Evolutionary conservation across 2,888 invertebrate genomes (phyloP).

Genomic region (Hermaeophaga mercurialis): DNA sequence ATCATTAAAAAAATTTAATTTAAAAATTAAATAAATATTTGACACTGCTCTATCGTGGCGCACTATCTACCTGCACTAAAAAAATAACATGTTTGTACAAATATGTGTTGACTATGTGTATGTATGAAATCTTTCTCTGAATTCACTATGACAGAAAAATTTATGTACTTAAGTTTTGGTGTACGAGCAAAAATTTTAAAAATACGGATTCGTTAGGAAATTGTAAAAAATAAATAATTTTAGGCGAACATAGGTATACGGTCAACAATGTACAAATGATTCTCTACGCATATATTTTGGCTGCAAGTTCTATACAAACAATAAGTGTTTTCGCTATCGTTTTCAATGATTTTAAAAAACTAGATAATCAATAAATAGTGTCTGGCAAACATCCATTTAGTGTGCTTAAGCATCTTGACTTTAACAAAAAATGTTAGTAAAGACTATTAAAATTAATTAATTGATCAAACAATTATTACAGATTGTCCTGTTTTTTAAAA

Average conservation of each 20-base stretch:
- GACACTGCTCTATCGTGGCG: slow-evolving; percentile 10
- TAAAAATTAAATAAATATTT: too few relatives aligned
- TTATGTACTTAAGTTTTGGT: slow-evolving; percentile 33
- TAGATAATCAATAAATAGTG: background rate
- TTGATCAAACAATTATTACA: background rate
- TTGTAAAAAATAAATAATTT: slow-evolving; percentile 48
- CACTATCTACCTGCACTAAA: slow-evolving; percentile 23
- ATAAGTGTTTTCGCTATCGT: background rate
- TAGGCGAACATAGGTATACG: slow-evolving; percentile 53
- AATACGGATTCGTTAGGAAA: slow-evolving; percentile 40
- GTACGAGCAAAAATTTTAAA: slow-evolving; percentile 33
- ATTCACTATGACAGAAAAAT: slow-evolving; percentile 30
- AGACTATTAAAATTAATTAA: too few relatives aligned
- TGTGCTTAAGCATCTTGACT: too few relatives aligned
- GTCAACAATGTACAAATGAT: slow-evolving; percentile 57
- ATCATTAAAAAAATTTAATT: too few relatives aligned
- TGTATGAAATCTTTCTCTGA: slow-evolving; percentile 35
- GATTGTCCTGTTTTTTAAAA: background rate
- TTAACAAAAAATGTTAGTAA: too few relatives aligned
- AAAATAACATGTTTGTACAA: slow-evolving; percentile 45
- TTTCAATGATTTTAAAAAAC: background rate
- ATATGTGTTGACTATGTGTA: slow-evolving; percentile 49
- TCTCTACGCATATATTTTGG: slow-evolving; percentile 38
- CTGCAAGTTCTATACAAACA: slow-evolving; percentile 39
- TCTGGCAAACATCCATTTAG: too few relatives aligned